Conservation (phyloP, 1,140 invertebrate species). For the Saccostrea glomerata region DNA sequence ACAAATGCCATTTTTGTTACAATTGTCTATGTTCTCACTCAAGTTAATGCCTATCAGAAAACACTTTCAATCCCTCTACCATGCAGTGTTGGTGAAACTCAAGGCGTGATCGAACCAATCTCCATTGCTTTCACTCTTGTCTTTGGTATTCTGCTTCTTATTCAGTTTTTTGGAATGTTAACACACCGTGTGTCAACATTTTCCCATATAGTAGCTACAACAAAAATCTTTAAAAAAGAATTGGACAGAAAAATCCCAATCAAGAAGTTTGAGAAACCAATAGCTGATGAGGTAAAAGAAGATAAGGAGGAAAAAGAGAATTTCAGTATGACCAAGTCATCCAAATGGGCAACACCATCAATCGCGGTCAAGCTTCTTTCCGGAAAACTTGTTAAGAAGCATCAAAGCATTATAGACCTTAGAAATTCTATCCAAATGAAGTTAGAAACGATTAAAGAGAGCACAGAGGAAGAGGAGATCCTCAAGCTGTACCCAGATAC, state of each 20-base stretch:
- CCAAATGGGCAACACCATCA: not conserved
- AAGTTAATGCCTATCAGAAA: conserved; percentile 50
- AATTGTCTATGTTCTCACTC: conserved; percentile 61
- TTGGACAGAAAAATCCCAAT: not conserved
- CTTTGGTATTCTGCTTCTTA: conserved; percentile 77
- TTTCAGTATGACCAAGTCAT: too few relatives aligned
- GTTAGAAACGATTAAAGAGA: not conserved
- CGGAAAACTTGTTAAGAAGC: not conserved
- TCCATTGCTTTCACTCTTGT: conserved; percentile 78
- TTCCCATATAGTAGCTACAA: conserved; percentile 64
- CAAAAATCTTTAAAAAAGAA: not conserved
- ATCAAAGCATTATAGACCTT: not conserved
- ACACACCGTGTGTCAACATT: conserved; percentile 77
- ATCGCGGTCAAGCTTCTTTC: not conserved
- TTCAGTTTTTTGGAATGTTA: conserved; percentile 79
- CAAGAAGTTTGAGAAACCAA: not conserved
- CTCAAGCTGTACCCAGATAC: not conserved
- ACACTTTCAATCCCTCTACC: conserved; percentile 43
- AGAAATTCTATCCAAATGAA: not conserved
- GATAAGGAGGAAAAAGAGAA: too few relatives aligned
- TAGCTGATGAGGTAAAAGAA: not conserved
- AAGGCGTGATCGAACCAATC: conserved; percentile 63
- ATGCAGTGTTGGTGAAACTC: conserved; percentile 37
- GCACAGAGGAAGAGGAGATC: not conserved
- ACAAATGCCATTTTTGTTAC: conserved; percentile 60